phyloP scores from a whole-genome alignment of 2,113 vertebrate genomes.

The Microtus pennsylvanicus region DNA sequence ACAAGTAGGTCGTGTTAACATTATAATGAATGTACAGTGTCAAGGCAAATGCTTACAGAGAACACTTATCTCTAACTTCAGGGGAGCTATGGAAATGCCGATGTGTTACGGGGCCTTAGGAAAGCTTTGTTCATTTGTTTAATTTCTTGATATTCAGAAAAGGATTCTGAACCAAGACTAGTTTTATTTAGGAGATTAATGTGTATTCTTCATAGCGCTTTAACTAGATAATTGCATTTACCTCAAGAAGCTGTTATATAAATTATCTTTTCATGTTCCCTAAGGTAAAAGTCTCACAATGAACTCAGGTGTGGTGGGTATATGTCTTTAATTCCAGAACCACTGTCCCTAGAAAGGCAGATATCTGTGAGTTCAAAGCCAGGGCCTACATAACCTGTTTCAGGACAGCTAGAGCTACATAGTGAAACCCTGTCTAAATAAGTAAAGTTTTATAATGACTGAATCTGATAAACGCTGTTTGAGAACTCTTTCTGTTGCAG shows the following conservation, averaged over 20 bases:
- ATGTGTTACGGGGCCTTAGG: slow-evolving; percentile 32
- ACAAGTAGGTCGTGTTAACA: slow-evolving; percentile 27
- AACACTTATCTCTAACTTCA: slow-evolving; percentile 12
- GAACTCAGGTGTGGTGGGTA: not conserved
- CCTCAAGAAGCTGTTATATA: slow-evolving; percentile 19
- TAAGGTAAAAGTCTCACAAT: not conserved
- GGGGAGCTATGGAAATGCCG: not conserved
- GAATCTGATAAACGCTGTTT: not conserved
- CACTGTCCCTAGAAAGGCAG: too few relatives aligned
- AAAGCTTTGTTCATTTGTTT: slow-evolving; percentile 31
- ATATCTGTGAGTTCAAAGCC: not conserved
- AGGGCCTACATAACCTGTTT: not conserved
- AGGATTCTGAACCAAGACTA: slow-evolving; percentile 26
- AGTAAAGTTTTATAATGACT: not conserved
- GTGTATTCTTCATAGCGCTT: slow-evolving; percentile 13
- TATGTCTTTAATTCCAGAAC: not conserved
- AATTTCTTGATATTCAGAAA: slow-evolving; percentile 41
- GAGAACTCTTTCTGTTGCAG: slow-evolving; percentile 18
- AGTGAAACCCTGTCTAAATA: not conserved
- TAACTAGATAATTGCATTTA: slow-evolving; percentile 23
- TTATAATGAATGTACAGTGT: slow-evolving; percentile 5
- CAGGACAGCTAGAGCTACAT: not conserved
- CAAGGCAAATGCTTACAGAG: slow-evolving; percentile 32
- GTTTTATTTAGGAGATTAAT: slow-evolving; percentile 37
- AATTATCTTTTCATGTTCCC: slow-evolving; percentile 7